phyloP scores from a whole-genome alignment of 2,113 vertebrate genomes.

The Calyptomena viridis region DNA sequence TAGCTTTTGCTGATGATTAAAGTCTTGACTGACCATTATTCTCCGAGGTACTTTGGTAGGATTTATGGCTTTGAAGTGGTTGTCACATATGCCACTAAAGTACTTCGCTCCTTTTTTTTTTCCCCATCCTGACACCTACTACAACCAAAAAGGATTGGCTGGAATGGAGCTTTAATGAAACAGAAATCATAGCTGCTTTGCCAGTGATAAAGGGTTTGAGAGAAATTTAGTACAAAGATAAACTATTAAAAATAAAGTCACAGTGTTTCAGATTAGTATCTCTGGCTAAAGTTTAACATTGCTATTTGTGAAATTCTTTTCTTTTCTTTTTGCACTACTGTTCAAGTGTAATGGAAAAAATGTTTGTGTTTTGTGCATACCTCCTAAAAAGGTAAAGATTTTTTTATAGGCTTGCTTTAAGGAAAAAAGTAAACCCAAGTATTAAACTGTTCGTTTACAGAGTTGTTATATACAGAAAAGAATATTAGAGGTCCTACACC shows the following conservation, averaged over 20 bases:
- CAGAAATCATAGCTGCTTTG: conserved; percentile 3
- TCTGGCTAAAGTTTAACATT: background rate
- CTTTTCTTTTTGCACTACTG: background rate
- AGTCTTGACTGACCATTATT: conserved; percentile 64
- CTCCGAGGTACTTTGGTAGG: conserved; percentile 43
- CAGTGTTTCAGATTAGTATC: background rate
- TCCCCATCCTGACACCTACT: background rate
- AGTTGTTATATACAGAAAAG: background rate
- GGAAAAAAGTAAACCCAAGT: background rate
- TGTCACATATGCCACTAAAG: conserved; percentile 26
- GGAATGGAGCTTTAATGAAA: background rate
- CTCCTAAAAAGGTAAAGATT: background rate
- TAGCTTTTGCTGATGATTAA: conserved; percentile 66
- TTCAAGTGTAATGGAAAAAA: background rate
- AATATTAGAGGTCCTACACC: background rate
- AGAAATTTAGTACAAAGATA: background rate
- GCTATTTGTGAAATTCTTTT: conserved; percentile 4
- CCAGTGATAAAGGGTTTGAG: background rate
- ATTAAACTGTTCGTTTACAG: background rate
- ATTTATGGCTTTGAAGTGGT: conserved; percentile 62
- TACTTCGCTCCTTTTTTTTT: background rate
- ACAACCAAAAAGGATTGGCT: background rate
- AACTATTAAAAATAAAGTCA: background rate
- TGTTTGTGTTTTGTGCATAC: background rate
- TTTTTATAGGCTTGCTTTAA: background rate